Conservation (phyloP, 2,797 vertebrate species). For the Molothrus aeneus region DNA sequence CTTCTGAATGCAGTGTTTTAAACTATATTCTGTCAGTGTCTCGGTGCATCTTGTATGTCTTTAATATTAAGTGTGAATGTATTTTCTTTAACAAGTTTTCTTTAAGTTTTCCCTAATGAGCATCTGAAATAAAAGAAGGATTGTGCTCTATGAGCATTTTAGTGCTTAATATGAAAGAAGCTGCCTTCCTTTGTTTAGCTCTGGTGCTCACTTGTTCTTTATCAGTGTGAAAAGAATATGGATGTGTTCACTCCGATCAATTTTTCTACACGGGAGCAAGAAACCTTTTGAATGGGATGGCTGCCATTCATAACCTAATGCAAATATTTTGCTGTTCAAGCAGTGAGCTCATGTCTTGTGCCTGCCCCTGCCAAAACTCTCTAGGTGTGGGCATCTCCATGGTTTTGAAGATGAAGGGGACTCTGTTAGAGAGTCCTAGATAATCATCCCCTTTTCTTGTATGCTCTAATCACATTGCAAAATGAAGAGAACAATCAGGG, state of each 20-base stretch:
- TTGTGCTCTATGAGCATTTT: constrained; percentile 14
- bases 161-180: constrained; percentile 20
- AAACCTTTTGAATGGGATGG: constrained; percentile 14
- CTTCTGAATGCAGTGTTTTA: constrained; percentile 28
- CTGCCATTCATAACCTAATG: not conserved
- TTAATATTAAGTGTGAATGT: constrained; percentile 50
- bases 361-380: constrained; percentile 22
- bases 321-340: constrained; percentile 21
- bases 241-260: constrained; percentile 41
- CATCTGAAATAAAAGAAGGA: constrained; percentile 5
- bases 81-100: constrained; percentile 37
- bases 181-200: constrained; percentile 33
- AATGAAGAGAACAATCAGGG: not conserved
- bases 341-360: constrained; percentile 38
- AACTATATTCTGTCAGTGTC: constrained; percentile 53
- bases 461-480: constrained; percentile 33
- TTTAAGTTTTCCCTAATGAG: not conserved
- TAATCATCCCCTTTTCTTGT: constrained; percentile 21
- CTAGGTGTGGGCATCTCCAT: not conserved
- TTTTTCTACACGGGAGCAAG: constrained; percentile 28
- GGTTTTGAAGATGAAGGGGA: constrained; percentile 24
- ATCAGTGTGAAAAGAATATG: not conserved
- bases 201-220: constrained; percentile 37
- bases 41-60: constrained; percentile 55
- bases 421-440: constrained; percentile 26